Evolutionary conservation across 2,113 vertebrate species (phyloP), one percentile per base, ranked within the genome.

Genomic region (Chamaetylas fuelleborni): DNA sequence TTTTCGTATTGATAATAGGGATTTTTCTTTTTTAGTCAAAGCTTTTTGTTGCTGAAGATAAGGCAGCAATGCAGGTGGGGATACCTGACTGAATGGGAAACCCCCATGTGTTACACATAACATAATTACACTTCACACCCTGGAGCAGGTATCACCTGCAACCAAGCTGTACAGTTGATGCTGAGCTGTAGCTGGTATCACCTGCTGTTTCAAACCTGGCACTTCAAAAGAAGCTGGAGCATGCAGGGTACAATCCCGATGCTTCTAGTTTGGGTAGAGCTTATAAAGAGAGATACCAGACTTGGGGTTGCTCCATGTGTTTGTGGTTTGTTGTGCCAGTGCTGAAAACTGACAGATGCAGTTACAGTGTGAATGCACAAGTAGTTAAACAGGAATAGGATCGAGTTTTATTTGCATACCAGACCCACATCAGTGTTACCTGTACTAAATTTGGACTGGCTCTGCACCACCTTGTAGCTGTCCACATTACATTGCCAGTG

Each of bases 221-320:
- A 14, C 38, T 38, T 7, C 12, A n/a, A 34, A 47, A 62, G 72
- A 45, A 69, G 26, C 31, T 11, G 9, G 36, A 40, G 50, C 4
- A 3, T 16, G 22, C 0, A 0, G n/a, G 25, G 8, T 31, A 8
- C 0, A 1, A 69, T 40, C 42, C 24, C 14, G n/a, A 9, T 9
- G 4, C 20, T 61, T 26, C 31, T 56, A 17, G 20, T 38, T 71
- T n/a, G 64, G 33, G 24, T 38, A 31, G 34, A 64, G 51, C 29
- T 73, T 38, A 8, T 13, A 12, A 5, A 25, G 56, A 66, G 56
- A 7, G 24, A 14, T 36, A 48, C 5, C n/a, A 60, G 57, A 12
- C 12, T 47, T 64, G 50, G 48, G 78, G 34, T 78, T 1, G 2
- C 40, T 78, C 60, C 28, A 2, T 17, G 2, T 33, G 5, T 57